phyloP scores from a whole-genome alignment of 2,888 invertebrate species.

The Platypus cylindrus region DNA sequence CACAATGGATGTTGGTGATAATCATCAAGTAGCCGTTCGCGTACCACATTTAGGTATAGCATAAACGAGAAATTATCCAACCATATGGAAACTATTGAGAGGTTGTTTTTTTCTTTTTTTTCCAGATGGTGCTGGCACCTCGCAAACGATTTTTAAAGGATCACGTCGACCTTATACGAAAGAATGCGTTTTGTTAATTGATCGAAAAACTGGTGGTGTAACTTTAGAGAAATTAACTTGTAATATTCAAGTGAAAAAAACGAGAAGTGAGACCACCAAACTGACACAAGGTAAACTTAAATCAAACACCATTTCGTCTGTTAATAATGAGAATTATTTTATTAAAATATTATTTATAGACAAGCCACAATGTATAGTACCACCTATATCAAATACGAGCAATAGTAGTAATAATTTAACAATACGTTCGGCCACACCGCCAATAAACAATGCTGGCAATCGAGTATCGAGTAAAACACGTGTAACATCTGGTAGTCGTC shows the following conservation, averaged over 20 bases:
- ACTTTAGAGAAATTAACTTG: conserved; percentile 84
- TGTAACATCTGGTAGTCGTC: conserved; percentile 30
- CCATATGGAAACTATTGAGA: background rate
- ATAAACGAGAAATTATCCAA: background rate
- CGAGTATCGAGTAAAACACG: conserved; percentile 34
- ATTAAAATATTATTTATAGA: conserved; percentile 4
- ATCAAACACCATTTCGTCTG: background rate
- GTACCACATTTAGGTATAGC: conserved; percentile 76
- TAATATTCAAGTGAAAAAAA: conserved; percentile 88
- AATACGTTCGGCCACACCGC: conserved; percentile 29
- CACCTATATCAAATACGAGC: conserved; percentile 17
- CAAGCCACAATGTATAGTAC: conserved; percentile 15
- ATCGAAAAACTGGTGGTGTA: conserved; percentile 84
- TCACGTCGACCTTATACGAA: conserved; percentile 83
- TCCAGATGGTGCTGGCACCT: conserved; percentile 76
- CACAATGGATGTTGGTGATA: conserved; percentile 76
- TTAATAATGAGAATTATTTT: background rate
- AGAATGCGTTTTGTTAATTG: conserved; percentile 91
- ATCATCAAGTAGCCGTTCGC: conserved; percentile 83
- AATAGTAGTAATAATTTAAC: conserved; percentile 17
- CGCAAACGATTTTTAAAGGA: conserved; percentile 90
- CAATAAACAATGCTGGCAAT: conserved; percentile 24
- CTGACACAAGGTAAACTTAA: conserved; percentile 25
- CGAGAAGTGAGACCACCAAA: conserved; percentile 47
- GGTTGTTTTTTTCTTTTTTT: conserved; percentile 9